These are phyloP conservation scores for Hyles vespertilio DNA, from an alignment of 1,140 invertebrate genomes.

Conservation along the genomic window DNA sequence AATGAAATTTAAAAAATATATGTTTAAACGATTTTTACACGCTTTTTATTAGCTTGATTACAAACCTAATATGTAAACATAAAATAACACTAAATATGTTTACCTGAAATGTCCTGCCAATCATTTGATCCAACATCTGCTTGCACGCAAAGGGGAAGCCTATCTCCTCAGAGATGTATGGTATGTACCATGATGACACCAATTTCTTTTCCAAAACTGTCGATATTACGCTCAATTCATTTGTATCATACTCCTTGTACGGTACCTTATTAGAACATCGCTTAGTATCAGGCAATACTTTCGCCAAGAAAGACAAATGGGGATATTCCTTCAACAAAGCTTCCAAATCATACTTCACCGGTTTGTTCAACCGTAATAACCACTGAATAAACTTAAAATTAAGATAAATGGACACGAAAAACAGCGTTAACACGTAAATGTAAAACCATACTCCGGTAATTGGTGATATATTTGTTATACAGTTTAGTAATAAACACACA, in stretches of 20 bases:
- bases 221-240: slow-evolving; percentile 61
- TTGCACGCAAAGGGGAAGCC: slow-evolving; percentile 73
- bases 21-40: too few relatives aligned
- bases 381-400: slow-evolving; percentile 66
- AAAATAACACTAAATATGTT: not conserved
- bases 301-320: slow-evolving; percentile 28
- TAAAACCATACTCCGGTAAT: slow-evolving; percentile 60
- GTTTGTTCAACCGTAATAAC: slow-evolving; percentile 59
- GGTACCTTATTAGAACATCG: slow-evolving; percentile 22
- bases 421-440: slow-evolving; percentile 49
- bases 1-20: too few relatives aligned
- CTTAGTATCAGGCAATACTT: slow-evolving; percentile 34
- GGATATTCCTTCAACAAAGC: slow-evolving; percentile 43
- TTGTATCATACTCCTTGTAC: slow-evolving; percentile 60
- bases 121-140: slow-evolving; percentile 72
- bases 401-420: slow-evolving; percentile 48
- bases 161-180: slow-evolving; percentile 70
- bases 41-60: too few relatives aligned
- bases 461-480: slow-evolving; percentile 53
- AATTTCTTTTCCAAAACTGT: slow-evolving; percentile 64
- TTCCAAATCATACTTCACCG: slow-evolving; percentile 57
- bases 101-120: slow-evolving; percentile 69
- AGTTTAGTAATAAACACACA: slow-evolving; percentile 48
- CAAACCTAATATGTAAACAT: too few relatives aligned
- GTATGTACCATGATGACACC: slow-evolving; percentile 70